phyloP scores from a whole-genome alignment of 2,888 invertebrate genomes.

The Polietes domitor region DNA sequence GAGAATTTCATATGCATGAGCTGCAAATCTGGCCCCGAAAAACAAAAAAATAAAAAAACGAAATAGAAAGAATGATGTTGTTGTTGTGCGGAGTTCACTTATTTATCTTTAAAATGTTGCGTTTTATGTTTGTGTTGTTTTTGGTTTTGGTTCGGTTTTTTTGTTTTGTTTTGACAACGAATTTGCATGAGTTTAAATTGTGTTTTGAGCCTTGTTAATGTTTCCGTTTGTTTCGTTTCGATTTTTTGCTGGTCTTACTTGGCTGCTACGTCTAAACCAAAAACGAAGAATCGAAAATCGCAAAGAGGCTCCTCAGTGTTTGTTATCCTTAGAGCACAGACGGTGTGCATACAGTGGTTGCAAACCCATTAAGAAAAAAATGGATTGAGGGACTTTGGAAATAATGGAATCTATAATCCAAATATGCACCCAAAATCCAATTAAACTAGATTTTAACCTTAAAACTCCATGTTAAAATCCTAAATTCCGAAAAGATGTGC shows the following conservation, averaged over 20 bases:
- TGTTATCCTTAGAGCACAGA: slow-evolving; percentile 51
- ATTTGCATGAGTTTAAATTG: slow-evolving; percentile 79
- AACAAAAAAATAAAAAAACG: slow-evolving; percentile 43
- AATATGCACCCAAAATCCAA: no score
- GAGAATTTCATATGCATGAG: neutral
- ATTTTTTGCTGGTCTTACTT: slow-evolving; percentile 9
- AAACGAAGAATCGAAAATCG: slow-evolving; percentile 49
- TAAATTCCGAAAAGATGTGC: no score
- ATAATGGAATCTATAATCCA: no score
- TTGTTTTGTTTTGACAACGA: slow-evolving; percentile 75
- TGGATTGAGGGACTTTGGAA: no score
- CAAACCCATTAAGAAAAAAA: no score
- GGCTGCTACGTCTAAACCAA: slow-evolving; percentile 30
- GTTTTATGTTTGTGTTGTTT: slow-evolving; percentile 55
- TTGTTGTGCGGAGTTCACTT: slow-evolving; percentile 16
- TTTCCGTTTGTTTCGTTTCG: slow-evolving; percentile 65
- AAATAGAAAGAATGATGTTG: slow-evolving; percentile 43
- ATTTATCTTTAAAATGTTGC: slow-evolving; percentile 64
- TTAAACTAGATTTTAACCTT: no score
- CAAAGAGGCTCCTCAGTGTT: neutral
- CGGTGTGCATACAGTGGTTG: neutral
- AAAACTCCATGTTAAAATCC: no score
- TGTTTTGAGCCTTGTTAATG: slow-evolving; percentile 78
- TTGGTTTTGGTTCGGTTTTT: slow-evolving; percentile 20
- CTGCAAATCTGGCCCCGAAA: slow-evolving; percentile 22